A percentile compares a stretch with the other conserved stretches of the same genome.
phyloP scores from a whole-genome alignment of 2,888 invertebrate species.

The Crioceris asparagi region DNA sequence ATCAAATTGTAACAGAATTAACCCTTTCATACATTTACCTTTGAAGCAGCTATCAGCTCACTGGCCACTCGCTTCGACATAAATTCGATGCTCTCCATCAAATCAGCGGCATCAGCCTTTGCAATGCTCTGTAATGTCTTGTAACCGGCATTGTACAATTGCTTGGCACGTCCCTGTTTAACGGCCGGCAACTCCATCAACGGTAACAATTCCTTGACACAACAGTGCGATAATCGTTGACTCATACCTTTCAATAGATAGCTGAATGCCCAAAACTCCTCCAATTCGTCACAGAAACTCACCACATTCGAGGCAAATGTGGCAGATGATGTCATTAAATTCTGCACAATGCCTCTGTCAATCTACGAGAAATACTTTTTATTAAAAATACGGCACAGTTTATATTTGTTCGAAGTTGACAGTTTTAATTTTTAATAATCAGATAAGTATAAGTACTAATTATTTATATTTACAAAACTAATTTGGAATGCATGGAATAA shows the following conservation, averaged over 20 bases:
- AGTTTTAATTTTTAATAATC: too few species aligned
- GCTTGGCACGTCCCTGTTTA: constrained; percentile 74
- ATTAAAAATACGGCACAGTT: too few species aligned
- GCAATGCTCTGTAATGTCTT: constrained; percentile 68
- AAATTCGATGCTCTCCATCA: constrained; percentile 56
- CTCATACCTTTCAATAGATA: constrained; percentile 66
- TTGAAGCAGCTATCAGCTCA: constrained; percentile 78
- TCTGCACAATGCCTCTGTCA: constrained; percentile 71
- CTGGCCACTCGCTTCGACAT: constrained; percentile 61
- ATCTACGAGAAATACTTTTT: too few species aligned
- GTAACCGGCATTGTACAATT: constrained; percentile 75
- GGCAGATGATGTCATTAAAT: constrained; percentile 58
- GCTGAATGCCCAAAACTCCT: constrained; percentile 72
- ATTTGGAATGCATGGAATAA: too few species aligned
- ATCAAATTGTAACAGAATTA: too few species aligned
- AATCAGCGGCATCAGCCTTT: constrained; percentile 50
- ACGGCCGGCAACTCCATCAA: constrained; percentile 85
- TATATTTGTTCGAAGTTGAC: too few species aligned
- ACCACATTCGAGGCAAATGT: constrained; percentile 67
- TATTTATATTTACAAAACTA: too few species aligned
- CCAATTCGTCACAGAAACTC: constrained; percentile 68
- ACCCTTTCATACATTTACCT: constrained; percentile 58
- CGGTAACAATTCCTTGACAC: constrained; percentile 64
- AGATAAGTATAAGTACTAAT: too few species aligned
- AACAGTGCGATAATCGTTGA: constrained; percentile 68